Base-by-base conservation (phyloP, 2,888 invertebrate genomes). In the Pyrochroa serraticornis region DNA sequence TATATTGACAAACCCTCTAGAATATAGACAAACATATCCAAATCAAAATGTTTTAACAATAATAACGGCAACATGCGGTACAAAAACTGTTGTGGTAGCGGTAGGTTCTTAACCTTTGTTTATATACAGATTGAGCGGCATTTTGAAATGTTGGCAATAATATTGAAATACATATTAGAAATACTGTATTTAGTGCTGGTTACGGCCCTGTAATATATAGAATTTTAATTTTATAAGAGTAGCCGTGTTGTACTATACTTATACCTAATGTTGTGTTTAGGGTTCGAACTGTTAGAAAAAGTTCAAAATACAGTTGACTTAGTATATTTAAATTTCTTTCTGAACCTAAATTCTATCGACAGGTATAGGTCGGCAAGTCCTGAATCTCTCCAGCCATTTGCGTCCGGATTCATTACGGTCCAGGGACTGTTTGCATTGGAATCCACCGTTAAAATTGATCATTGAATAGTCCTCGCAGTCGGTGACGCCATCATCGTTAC, bases 391-490 rank as follows among this genome's bases (percentile, higher is more conserved):
- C 1, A 82, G 72, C 73, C 82, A 78, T 5, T 71, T 70, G 31
- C 71, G 63, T 0, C 84, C 84, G 8, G 68, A 60, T 8, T 67
- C 69, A 39, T 65, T 71, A 42, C 71, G 60, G 10, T 67, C 59
- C 34, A 77, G 56, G 0, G 83, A 78, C 1, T 74, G 74, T 2
- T 79, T 72, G 70, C 86, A 86, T 7, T 80, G 80, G 33, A 79
- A 75, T 0, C 83, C 83, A 0, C 86, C 85, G 70, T 86, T 82
- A 73, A 83, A 84, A 75, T 87, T 85, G 55, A 87, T 84, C 82
- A 85, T 82, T 75, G 85, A 84, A 76, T 82, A 87, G 76, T 88
- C 88, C 66, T 81, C 82, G 65, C 88, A 88, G 73, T 87, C 80
- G 0, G 87, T 85, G 0, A 84, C 81, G 0, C 85, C 85, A 70